These are phyloP conservation scores for Palythoa caribaeorum DNA, from an alignment of 92 coral and sea anemone genomes.

Conservation along the genomic window DNA sequence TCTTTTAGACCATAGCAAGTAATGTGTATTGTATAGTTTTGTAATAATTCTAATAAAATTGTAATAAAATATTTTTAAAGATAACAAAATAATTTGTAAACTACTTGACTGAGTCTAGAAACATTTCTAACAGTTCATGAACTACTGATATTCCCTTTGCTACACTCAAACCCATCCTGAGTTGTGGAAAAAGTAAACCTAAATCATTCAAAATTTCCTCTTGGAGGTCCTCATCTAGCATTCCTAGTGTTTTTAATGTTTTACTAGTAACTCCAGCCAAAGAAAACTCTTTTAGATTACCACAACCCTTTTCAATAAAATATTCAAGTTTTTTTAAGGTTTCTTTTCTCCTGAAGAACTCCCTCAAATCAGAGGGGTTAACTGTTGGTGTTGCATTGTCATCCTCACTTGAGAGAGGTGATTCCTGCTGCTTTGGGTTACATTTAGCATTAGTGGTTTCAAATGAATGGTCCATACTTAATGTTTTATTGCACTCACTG, in stretches of 20 bases:
- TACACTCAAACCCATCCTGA: background rate
- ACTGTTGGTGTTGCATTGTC: background rate
- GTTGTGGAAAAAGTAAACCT: slow-evolving; percentile 5
- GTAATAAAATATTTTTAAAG: background rate
- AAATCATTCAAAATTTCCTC: slow-evolving; percentile 10
- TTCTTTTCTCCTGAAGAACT: background rate
- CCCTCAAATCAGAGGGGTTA: background rate
- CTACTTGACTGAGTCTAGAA: background rate
- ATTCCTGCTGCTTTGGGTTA: background rate
- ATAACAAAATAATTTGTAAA: slow-evolving; percentile 6
- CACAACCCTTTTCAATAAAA: background rate
- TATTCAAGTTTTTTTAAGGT: background rate
- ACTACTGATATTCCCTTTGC: slow-evolving; percentile 3
- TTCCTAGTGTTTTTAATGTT: background rate
- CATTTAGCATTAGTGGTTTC: background rate
- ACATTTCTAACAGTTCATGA: slow-evolving; percentile 13
- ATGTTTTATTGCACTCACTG: background rate
- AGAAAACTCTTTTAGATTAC: slow-evolving; percentile 5
- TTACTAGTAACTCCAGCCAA: background rate
- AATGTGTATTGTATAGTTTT: background rate
- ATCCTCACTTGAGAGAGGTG: background rate
- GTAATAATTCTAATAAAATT: background rate
- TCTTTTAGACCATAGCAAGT: background rate
- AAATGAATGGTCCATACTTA: background rate
- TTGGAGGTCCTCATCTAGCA: slow-evolving; percentile 20